Base-by-base conservation (phyloP, 1,140 invertebrate genomes). In the Geopemphigus sp. region DNA sequence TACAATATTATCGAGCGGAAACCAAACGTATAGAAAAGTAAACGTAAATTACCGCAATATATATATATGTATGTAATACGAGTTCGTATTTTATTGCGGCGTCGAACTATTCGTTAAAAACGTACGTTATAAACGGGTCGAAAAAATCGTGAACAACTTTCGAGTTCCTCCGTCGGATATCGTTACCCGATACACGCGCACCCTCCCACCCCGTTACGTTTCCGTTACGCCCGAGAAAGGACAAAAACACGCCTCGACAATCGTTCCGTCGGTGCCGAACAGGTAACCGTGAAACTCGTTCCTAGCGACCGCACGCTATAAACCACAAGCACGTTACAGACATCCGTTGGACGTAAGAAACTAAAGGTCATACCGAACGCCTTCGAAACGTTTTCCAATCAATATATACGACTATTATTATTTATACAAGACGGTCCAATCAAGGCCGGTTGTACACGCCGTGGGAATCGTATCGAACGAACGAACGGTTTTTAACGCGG, bases 181-280 rank as follows among this genome's bases (percentile, higher is more conserved):
- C n/a, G n/a, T n/a, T n/a, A n/a, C n/a, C n/a, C n/a, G n/a, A n/a
- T n/a, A n/a, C n/a, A n/a, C n/a, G n/a, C n/a, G n/a, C n/a, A n/a
- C n/a, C n/a, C n/a, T n/a, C n/a, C 2, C 15, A 47, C 19, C 29
- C 5, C 64, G 14, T 19, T n/a, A n/a, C n/a, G 32, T 39, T 14
- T 68, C 45, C 5, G 45, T 68, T 66, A 17, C 14, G 1, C 10
- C 1, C 6, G 11, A 26, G 22, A 50, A 68, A 68, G 22, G 15
- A 68, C 3, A 39, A 39, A 50, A 68, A 66, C 22, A 26, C 1
- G 45, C 32, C 32, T 39, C 50, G 50, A 68, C 64, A 68, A 68
- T 26, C 47, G 45, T 68, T 68, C 47, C 15, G 22, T 68, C 39
- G 66, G 50, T 50, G 24, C 66, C 66, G 11, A 47, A 68, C 66